Evolutionary conservation across 2,888 invertebrate genomes (phyloP), one percentile per base, ranked within the genome.

Genomic region (Altica lythri): DNA sequence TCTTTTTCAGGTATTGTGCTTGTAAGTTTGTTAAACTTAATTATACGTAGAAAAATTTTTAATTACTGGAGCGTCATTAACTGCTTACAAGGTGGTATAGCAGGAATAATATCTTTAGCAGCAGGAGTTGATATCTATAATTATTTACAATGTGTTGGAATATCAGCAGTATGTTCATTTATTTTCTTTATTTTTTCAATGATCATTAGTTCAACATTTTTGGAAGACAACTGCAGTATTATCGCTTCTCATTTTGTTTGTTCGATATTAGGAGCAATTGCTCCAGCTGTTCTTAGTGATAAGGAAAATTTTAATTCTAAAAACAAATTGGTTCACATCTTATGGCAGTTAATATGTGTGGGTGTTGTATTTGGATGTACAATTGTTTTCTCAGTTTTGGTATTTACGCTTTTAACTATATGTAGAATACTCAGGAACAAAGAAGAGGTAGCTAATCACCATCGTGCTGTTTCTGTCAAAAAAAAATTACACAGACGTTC

Each of bases 211-310:
- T 62, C 61, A 49, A 74, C 71, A 29, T 64, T 71, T 0, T 46
- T 76, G 6, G 76, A 77, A 53, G 76, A 77, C 57, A 70, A 74
- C 51, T 75, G 75, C 55, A 75, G 76, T 44, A 55, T 74, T 5
- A 52, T 68, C 1, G 63, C 73, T 1, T 68, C 70, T 4, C 74
- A 76, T 55, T 53, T 77, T 1, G 57, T 67, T 8, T 68, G 69
- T 35, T 72, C 70, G 2, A 40, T 72, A 22, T 14, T 73, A 6
- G 76, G 75, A 1, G 64, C 63, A 13, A 14, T 73, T 0, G 22
- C 72, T 3, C 71, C 69, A 1, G 69, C 75, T 0, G 32, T 75
- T 2, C 45, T 64, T 1, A 63, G 65, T 4, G 34, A 45, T 0
- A 42, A 55, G n/a, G 62, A 62, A 18, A 62, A 64, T 34, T 51